Evolutionary conservation across 2,888 invertebrate species (phyloP), one percentile per base, ranked within the genome.

Genomic region (Cetonia aurata): DNA sequence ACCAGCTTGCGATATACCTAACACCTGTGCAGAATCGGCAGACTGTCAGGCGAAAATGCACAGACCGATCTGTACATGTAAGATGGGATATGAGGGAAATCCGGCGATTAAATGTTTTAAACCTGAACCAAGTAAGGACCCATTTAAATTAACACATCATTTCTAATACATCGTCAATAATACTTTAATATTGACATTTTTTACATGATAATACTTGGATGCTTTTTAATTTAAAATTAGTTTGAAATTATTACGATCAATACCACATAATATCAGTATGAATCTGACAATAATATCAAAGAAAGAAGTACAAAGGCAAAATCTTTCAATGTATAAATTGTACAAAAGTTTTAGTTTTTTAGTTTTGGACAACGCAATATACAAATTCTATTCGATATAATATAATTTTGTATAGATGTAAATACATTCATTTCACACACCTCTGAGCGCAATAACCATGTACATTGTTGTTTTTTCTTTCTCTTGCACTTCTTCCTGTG

Each of bases 1-100:
- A 84, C 91, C 94, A 86, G 94, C 94, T 78, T 95, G 94, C 86
- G 92, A 92, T 84, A 90, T 94, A 89, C 90, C 90, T 82, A 91
- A 90, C 84, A 89, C 91, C 75, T 94, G 94, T 86, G 92, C 91
- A 76, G 82, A 87, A 75, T 90, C 91, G 84, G 93, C 94, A 77
- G 90, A 90, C 81, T 95, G 94, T 84, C 90, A 90, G 80, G 92
- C 92, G 77, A 90, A 92, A 87, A 92, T 92, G 87, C 94, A 94
- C 87, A 90, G 92, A 82, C 93, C 94, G 72, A 90, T 93, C 86
- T 94, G 94, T 86, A 91, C 90, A 80, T 94, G 93, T 85, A 92
- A 93, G 41, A 89, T 90, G 78, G 93, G 92, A 82, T 91, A 91
- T 82, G 92, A 93, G 83, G 94, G 94, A 84, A 91, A 94, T 85